Evolutionary conservation across 1,140 invertebrate genomes (phyloP).

Genomic region (Ceratoteleas bidentatus): DNA sequence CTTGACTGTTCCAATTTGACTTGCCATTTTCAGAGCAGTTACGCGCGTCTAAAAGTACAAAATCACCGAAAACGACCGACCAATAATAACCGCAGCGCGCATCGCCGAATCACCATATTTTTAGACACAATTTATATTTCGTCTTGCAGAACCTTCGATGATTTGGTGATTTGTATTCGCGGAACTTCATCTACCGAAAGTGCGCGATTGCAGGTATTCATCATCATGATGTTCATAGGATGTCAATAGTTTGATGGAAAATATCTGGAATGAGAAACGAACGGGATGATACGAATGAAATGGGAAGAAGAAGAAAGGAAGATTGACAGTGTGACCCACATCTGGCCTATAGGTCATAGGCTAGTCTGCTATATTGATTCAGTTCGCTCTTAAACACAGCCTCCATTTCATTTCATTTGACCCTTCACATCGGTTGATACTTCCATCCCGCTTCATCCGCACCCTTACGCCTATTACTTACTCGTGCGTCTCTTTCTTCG

Average conservation of each 20-base stretch:
- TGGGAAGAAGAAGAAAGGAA: slow-evolving; percentile 58
- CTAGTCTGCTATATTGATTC: slow-evolving; percentile 76
- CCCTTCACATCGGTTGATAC: slow-evolving; percentile 62
- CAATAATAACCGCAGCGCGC: neutral
- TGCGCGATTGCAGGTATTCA: slow-evolving; percentile 55
- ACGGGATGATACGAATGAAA: slow-evolving; percentile 57
- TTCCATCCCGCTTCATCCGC: slow-evolving; percentile 21
- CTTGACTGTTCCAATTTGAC: no score
- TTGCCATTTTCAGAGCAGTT: no score
- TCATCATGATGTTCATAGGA: slow-evolving; percentile 61
- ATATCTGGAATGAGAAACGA: slow-evolving; percentile 59
- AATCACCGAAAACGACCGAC: neutral
- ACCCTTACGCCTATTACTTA: slow-evolving; percentile 35
- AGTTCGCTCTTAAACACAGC: slow-evolving; percentile 78
- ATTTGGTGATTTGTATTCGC: slow-evolving; percentile 55
- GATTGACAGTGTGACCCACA: slow-evolving; percentile 76
- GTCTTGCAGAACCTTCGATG: slow-evolving; percentile 34
- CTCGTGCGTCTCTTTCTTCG: slow-evolving; percentile 34
- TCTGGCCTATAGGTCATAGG: slow-evolving; percentile 74
- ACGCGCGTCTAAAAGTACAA: neutral
- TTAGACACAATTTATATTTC: slow-evolving; percentile 12
- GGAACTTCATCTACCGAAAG: slow-evolving; percentile 47
- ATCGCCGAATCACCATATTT: slow-evolving; percentile 19
- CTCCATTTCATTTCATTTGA: slow-evolving; percentile 77
- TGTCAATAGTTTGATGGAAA: slow-evolving; percentile 64